Conservation (phyloP, 2,888 invertebrate species). For the Marronus borbonicus region DNA sequence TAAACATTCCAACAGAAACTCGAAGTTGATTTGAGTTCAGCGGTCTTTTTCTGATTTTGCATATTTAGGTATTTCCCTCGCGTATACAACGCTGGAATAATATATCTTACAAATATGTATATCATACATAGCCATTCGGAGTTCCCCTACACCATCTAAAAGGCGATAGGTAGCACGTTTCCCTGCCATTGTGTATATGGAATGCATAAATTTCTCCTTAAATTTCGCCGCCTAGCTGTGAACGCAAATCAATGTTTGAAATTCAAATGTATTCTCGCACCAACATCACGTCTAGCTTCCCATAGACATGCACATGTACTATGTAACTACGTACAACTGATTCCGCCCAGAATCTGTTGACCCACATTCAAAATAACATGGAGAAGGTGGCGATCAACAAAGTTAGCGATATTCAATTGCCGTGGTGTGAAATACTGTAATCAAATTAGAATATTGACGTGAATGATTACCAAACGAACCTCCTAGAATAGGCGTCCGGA, state of each 20-base stretch:
- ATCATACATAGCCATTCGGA: not conserved
- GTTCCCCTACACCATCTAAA: not conserved
- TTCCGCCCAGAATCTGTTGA: constrained; percentile 24
- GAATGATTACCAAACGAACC: not conserved
- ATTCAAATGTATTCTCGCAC: constrained; percentile 30
- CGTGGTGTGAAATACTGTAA: not conserved
- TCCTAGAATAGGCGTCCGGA: not conserved
- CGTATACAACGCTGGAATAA: not conserved
- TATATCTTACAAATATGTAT: not conserved
- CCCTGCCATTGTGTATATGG: constrained; percentile 4
- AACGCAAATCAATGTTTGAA: constrained; percentile 28
- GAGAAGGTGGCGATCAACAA: constrained; percentile 19
- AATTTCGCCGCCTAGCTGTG: not conserved
- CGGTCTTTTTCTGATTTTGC: not conserved
- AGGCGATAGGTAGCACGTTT: constrained; percentile 3
- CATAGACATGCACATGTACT: not conserved
- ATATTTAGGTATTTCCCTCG: constrained; percentile 5
- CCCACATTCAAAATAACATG: constrained; percentile 24
- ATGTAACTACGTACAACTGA: constrained; percentile 7
- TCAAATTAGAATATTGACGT: not conserved
- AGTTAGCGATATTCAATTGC: constrained; percentile 25
- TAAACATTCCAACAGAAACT: too few species aligned
- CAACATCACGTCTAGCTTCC: not conserved
- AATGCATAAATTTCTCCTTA: constrained; percentile 3
- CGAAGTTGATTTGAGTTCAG: too few species aligned